Conservation (phyloP, 1,140 invertebrate genomes). For the Zaprionus taronus region DNA sequence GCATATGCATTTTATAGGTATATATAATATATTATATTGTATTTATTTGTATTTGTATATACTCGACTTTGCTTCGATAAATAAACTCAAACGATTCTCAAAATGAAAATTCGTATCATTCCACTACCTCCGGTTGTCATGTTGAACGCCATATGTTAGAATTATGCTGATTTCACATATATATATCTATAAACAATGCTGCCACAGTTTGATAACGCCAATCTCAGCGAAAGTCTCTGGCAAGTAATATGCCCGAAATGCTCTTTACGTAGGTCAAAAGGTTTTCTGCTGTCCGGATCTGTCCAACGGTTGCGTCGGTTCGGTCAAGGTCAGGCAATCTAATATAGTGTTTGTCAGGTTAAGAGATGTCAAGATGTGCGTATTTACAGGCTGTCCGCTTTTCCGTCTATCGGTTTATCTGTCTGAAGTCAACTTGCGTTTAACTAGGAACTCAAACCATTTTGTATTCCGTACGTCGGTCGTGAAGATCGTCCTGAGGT, state of each 20-base stretch:
- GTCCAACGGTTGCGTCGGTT: not conserved
- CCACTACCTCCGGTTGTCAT: conserved; percentile 21
- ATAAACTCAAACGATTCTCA: conserved; percentile 40
- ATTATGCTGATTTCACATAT: conserved; percentile 34
- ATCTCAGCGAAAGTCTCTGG: conserved; percentile 4
- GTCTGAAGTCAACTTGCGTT: conserved; percentile 61
- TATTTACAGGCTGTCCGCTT: conserved; percentile 70
- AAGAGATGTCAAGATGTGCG: conserved; percentile 65
- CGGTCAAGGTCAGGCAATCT: not conserved
- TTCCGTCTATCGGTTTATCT: conserved; percentile 5
- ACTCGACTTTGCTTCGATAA: conserved; percentile 32
- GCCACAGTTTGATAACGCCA: not conserved
- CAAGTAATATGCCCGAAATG: not conserved
- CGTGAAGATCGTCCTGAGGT: conserved; percentile 9
- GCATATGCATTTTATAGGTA: conserved; percentile 20
- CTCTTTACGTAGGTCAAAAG: conserved; percentile 29
- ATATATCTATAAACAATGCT: conserved; percentile 29
- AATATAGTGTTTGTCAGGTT: conserved; percentile 30
- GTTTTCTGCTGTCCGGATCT: not conserved
- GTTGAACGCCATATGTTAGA: conserved; percentile 62
- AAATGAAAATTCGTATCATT: not conserved
- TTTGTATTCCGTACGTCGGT: conserved; percentile 50
- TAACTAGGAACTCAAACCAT: conserved; percentile 80
- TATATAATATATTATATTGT: conserved; percentile 39
- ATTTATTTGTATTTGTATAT: conserved; percentile 82